These are phyloP conservation scores for Trichacis sp. DNA, from an alignment of 2,888 invertebrate species.

Conservation along the genomic window DNA sequence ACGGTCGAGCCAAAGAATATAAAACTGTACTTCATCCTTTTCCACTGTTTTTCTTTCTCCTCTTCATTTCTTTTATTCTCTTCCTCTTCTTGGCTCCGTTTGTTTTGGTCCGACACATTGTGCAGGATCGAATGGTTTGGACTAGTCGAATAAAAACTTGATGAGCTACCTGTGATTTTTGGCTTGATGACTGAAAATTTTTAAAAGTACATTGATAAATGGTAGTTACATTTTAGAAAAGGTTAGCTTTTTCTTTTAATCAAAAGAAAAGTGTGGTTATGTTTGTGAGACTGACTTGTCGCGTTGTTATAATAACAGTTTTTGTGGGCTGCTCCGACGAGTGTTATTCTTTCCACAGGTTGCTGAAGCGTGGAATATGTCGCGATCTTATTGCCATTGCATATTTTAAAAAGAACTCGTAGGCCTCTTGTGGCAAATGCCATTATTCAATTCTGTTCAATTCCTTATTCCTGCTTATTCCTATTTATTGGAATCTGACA, in stretches of 20 bases:
- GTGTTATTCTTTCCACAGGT: constrained; percentile 8
- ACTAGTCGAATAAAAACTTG: constrained; percentile 6
- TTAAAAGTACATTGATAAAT: too few species aligned
- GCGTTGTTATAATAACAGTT: constrained; percentile 2
- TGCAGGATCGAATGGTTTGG: constrained; percentile 2
- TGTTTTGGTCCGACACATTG: constrained; percentile 24
- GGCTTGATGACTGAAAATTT: constrained; percentile 9
- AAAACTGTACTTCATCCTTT: constrained; percentile 75
- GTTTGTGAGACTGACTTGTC: constrained; percentile 13
- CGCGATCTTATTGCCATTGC: constrained; percentile 18
- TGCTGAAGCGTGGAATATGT: constrained; percentile 13
- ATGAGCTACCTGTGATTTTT: constrained; percentile 13
- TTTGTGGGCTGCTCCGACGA: constrained; percentile 9
- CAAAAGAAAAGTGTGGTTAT: constrained; percentile 13
- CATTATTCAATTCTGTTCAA: constrained; percentile 5
- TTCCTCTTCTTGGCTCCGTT: constrained; percentile 47
- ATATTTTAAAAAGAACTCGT: constrained; percentile 18
- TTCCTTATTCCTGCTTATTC: too few species aligned
- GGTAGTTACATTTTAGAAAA: too few species aligned
- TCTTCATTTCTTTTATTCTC: constrained; percentile 72
- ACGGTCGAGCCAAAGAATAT: constrained; percentile 72
- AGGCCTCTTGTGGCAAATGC: constrained; percentile 19
- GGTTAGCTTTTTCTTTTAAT: not conserved
- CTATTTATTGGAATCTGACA: too few species aligned
- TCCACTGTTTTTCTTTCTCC: constrained; percentile 78